Conservation (phyloP, 2,113 vertebrate species). For the Pleuronectes platessa region DNA sequence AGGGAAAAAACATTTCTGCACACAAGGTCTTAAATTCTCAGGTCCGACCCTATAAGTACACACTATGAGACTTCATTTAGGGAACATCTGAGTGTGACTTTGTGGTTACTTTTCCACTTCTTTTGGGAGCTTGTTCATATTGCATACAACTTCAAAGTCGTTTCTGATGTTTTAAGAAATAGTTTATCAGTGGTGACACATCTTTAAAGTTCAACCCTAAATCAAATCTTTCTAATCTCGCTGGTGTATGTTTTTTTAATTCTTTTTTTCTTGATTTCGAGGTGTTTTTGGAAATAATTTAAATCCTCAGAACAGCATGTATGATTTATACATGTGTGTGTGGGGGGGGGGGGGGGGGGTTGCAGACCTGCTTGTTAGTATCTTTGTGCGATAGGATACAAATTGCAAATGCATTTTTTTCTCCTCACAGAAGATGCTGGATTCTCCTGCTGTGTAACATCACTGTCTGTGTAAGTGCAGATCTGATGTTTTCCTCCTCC, state of each 20-base stretch:
- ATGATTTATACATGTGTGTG: neutral
- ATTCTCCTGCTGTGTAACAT: neutral
- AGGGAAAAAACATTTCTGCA: slow-evolving; percentile 4
- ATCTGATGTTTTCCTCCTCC: neutral
- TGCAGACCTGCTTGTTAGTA: neutral
- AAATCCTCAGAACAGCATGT: neutral
- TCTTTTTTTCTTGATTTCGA: neutral
- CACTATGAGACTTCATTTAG: neutral
- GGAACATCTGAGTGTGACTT: neutral
- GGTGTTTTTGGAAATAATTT: slow-evolving; percentile 5
- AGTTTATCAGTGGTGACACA: slow-evolving; percentile 32
- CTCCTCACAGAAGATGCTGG: neutral
- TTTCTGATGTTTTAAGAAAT: slow-evolving; percentile 31
- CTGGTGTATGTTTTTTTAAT: too few species aligned
- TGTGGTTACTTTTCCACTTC: neutral
- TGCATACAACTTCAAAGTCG: slow-evolving; percentile 38
- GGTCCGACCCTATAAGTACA: neutral
- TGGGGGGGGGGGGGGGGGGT: neutral
- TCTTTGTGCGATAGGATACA: neutral
- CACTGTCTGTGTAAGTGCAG: neutral
- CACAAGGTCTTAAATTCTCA: slow-evolving; percentile 26
- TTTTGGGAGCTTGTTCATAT: slow-evolving; percentile 25
- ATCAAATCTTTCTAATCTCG: neutral
- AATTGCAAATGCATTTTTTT: neutral
- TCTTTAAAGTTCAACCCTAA: slow-evolving; percentile 26